Conservation (phyloP, 2,797 vertebrate genomes). For the Alcedo atthis region DNA sequence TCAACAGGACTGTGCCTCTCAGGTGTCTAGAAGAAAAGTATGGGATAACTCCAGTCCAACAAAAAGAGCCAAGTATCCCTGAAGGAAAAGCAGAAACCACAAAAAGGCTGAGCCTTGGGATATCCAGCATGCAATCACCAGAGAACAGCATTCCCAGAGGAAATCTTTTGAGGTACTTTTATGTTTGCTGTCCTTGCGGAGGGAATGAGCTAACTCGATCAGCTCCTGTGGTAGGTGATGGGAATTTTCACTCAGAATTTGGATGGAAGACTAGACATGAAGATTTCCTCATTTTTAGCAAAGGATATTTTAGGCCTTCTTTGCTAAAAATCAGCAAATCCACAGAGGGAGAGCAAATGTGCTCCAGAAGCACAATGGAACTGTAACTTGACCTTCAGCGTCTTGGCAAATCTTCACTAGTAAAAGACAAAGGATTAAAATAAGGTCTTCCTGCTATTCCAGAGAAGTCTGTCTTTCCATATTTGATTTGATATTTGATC, state of each 20-base stretch:
- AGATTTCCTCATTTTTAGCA: not conserved
- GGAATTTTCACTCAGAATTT: not conserved
- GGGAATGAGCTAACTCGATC: not conserved
- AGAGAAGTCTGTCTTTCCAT: not conserved
- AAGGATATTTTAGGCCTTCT: not conserved
- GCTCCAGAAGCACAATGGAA: not conserved
- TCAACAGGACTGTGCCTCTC: slow-evolving; percentile 91
- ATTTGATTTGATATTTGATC: not conserved
- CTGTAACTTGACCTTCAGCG: not conserved
- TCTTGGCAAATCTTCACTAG: not conserved
- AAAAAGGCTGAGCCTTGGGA: slow-evolving; percentile 89
- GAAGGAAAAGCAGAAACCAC: slow-evolving; percentile 79
- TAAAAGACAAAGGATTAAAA: not conserved
- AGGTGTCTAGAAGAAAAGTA: slow-evolving; percentile 93
- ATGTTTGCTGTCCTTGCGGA: not conserved
- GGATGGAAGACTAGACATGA: not conserved
- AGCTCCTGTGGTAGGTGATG: not conserved
- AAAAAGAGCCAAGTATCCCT: slow-evolving; percentile 36
- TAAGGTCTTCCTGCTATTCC: not conserved
- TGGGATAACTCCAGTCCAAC: slow-evolving; percentile 71
- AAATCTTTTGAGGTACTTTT: slow-evolving; percentile 86
- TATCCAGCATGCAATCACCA: slow-evolving; percentile 75
- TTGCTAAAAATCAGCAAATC: not conserved
- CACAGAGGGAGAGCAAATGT: not conserved
- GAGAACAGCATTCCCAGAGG: slow-evolving; percentile 77